phyloP scores from a whole-genome alignment of 2,797 vertebrate genomes.

The Pseudochromis fuscus region DNA sequence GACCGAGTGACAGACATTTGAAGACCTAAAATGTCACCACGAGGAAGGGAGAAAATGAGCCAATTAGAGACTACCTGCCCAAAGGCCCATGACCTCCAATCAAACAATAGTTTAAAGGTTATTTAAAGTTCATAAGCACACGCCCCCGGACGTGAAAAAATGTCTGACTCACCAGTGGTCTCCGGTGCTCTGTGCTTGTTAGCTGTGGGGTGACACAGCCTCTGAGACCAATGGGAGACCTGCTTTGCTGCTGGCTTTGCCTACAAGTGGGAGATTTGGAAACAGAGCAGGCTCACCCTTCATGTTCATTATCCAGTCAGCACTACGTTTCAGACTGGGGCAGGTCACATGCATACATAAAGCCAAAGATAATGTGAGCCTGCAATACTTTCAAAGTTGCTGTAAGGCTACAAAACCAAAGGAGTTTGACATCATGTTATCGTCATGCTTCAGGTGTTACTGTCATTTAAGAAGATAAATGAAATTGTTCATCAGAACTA shows the following conservation, averaged over 20 bases:
- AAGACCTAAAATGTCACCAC: constrained; percentile 64
- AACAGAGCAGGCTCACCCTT: constrained; percentile 21
- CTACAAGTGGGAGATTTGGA: not conserved
- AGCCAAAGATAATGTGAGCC: constrained; percentile 8
- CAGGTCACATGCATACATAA: constrained; percentile 38
- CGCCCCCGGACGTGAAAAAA: constrained; percentile 28
- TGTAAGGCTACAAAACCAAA: too few species aligned
- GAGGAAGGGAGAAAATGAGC: constrained; percentile 57
- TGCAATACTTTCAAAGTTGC: constrained; percentile 3
- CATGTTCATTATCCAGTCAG: constrained; percentile 55
- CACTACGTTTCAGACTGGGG: constrained; percentile 8
- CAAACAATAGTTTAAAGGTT: constrained; percentile 69
- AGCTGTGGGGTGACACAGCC: constrained; percentile 25
- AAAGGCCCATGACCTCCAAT: constrained; percentile 63
- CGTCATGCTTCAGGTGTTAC: too few species aligned
- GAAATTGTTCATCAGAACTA: too few species aligned
- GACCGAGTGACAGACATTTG: constrained; percentile 43
- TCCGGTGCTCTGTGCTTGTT: constrained; percentile 45
- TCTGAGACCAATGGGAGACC: constrained; percentile 19
- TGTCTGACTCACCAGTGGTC: constrained; percentile 9
- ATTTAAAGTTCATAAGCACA: constrained; percentile 66
- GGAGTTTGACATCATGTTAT: not conserved
- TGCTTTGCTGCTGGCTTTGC: constrained; percentile 12
- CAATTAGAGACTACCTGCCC: constrained; percentile 67
- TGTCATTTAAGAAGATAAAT: too few species aligned